Evolutionary conservation across 2,797 vertebrate genomes (phyloP), one percentile per base, ranked within the genome.

Genomic region (Lateolabrax maculatus): DNA sequence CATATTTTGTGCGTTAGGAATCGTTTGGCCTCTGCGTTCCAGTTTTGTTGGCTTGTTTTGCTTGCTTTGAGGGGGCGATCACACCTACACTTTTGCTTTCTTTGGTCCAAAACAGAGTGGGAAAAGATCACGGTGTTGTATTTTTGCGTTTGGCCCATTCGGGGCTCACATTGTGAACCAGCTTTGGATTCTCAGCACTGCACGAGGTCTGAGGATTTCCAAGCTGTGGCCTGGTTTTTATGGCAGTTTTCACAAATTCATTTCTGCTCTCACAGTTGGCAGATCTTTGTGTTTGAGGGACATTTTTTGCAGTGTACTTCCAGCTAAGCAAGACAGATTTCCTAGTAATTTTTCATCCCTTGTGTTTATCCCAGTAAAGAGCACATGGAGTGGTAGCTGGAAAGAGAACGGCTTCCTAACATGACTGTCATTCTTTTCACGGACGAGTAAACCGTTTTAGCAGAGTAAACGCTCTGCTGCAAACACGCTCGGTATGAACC

Each of bases 1-100:
- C 71, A 79, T 79, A 66, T 49, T 81, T 79, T 29, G n/a, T 19
- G 60, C 2, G 21, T 79, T 77, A 71, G 37, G 44, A 58, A 57
- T 49, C 15, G 10, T 64, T 51, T 71, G 80, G 83, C 73, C 37
- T 13, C 51, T 0, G 18, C n/a, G 23, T 44, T 80, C 15, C 60
- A 4, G 27, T 44, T 39, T 11, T 41, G 39, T 73, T 75, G 77
- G 84, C 70, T 75, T 76, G 74, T 83, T 87, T 70, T 57, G 68
- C 49, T 52, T 41, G 60, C 62, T 71, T 48, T 43, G 60, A 83
- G 69, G 75, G 71, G 44, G 80, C 11, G 48, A 63, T 80, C 83
- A 9, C 80, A 55, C 71, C 74, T 71, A 21, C 63, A 10, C 36
- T 77, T n/a, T 84, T 81, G 66, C 75, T 84, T 79, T 75, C 49